Conservation (phyloP, 2,113 vertebrate genomes). For the Cavia aperea region DNA sequence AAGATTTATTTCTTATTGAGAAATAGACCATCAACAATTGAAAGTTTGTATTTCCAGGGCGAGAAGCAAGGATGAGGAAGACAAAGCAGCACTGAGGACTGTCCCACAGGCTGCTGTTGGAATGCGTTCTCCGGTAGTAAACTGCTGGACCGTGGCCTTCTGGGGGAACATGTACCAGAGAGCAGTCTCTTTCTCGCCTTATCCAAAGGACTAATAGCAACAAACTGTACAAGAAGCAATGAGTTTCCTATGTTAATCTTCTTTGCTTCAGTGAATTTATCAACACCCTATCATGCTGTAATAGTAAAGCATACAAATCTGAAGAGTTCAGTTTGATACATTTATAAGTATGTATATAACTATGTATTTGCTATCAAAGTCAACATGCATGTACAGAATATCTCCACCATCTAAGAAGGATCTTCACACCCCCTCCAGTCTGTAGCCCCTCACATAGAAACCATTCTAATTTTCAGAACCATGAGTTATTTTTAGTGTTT, state of each 20-base stretch:
- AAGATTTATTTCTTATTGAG: neutral
- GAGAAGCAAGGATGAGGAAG: neutral
- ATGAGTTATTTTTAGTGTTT: neutral
- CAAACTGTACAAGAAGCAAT: neutral
- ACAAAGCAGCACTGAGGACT: neutral
- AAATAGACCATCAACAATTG: neutral
- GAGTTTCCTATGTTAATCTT: neutral
- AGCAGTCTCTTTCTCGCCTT: neutral
- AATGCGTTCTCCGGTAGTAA: neutral
- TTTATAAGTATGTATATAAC: neutral
- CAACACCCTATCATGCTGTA: neutral
- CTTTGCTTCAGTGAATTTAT: neutral
- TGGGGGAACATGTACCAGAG: neutral
- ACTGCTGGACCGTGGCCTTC: neutral
- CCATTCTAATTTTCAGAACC: neutral
- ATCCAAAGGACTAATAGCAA: neutral
- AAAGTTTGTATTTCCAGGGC: constrained; percentile 1
- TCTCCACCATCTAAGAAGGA: neutral
- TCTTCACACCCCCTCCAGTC: rapidly evolving
- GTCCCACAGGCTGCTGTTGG: neutral
- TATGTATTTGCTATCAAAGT: neutral
- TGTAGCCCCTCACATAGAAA: neutral
- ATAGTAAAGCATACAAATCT: neutral
- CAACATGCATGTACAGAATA: neutral
- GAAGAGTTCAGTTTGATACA: neutral